These are phyloP conservation scores for Neomorphus geoffroyi DNA, from an alignment of 2,797 vertebrate genomes.

Conservation along the genomic window DNA sequence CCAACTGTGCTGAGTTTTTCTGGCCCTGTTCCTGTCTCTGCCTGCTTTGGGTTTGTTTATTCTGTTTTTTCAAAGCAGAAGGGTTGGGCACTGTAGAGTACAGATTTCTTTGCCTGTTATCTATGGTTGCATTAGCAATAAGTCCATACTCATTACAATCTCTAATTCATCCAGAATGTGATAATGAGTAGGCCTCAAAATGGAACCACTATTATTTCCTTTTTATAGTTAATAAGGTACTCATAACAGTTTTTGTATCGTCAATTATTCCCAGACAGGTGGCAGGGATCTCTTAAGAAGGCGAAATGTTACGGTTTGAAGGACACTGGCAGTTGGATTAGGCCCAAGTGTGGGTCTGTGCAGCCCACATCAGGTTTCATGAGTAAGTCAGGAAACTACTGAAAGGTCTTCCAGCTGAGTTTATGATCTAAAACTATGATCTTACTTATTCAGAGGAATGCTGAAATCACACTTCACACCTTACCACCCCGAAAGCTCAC, in stretches of 20 bases:
- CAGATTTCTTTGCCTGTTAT: not conserved
- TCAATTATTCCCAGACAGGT: not conserved
- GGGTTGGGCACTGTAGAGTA: not conserved
- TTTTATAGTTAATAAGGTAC: not conserved
- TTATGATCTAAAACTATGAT: not conserved
- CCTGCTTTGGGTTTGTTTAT: not conserved
- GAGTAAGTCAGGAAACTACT: not conserved
- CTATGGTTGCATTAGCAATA: not conserved
- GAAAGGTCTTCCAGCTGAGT: not conserved
- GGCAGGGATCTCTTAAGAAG: not conserved
- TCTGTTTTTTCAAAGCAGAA: not conserved
- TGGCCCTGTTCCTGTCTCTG: not conserved
- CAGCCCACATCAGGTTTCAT: not conserved
- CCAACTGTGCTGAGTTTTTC: not conserved
- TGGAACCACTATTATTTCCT: not conserved
- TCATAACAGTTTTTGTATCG: fast-evolving
- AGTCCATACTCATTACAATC: not conserved
- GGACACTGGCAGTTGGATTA: not conserved
- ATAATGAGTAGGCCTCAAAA: not conserved
- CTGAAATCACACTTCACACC: not conserved
- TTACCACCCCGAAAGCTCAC: not conserved
- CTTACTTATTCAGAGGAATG: not conserved
- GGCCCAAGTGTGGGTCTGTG: not conserved
- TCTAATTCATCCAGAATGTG: not conserved
- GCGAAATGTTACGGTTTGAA: not conserved